Base-by-base conservation (phyloP, 2,113 vertebrate species). In the Elgaria multicarinata region DNA sequence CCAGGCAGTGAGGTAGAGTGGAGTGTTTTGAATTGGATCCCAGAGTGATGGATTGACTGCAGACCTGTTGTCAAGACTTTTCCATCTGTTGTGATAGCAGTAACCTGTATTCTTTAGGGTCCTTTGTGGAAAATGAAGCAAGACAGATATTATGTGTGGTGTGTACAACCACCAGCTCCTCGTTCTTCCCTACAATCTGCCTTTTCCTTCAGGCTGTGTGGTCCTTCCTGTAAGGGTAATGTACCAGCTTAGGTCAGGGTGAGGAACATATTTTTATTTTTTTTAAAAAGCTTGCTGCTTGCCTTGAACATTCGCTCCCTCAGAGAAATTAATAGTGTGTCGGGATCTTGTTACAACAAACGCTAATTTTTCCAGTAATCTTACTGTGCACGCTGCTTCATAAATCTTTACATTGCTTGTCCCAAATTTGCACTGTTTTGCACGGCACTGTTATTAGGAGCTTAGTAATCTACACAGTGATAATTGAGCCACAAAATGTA, bases 181-280 rank as follows among this genome's bases (percentile, higher is more conserved):
- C 1, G 0, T 12, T 53, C 22, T 81, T 64, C 24, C 33, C 10
- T n/a, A 2, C n/a, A 55, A 20, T 39, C 46, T 87, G 64, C 64
- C 5, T 6, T 44, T 81, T 89, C 36, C 46, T 62, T 87, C 26
- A 67, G 31, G 66, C 0, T 91, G 58, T 53, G 58, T 2, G 24
- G 62, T 33, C 67, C 90, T 64, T 92, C 58, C 58, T 62, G 26
- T 76, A 66, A 12, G 62, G 22, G 12, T 22, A 36, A n/a, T 58
- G 33, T 10, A 90, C 31, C 26, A 82, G 86, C 81, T 13, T 0
- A 87, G 69, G 36, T 88, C 93, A 93, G n/a, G 9, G n/a, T 55
- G 33, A 80, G n/a, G 33, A 20, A 18, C 4, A n/a, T 20, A 62
- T 62, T 62, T 16, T 72, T n/a, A 18, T n/a, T 72, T 72, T 80